Conservation (phyloP, 2,113 vertebrate genomes). For the Pontoporia blainvillei region DNA sequence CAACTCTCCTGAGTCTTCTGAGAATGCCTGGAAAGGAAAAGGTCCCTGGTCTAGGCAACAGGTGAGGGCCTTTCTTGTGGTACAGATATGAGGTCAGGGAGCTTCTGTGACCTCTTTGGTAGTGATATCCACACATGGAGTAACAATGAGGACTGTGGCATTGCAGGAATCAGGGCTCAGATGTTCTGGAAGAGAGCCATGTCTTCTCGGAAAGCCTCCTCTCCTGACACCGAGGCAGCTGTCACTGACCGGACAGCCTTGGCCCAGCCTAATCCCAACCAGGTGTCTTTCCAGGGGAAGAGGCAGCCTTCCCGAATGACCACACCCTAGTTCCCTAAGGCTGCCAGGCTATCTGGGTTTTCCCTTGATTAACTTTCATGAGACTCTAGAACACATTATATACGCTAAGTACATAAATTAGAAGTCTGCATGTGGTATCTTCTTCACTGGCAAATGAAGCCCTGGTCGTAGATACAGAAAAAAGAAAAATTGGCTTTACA, state of each 20-base stretch:
- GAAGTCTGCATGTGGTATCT: not conserved
- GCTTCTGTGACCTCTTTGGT: not conserved
- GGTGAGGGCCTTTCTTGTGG: not conserved
- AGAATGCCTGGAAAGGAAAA: not conserved
- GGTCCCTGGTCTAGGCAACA: not conserved
- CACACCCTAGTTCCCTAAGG: not conserved
- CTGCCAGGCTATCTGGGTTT: not conserved
- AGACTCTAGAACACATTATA: not conserved
- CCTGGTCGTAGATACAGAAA: not conserved
- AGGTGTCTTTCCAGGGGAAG: not conserved
- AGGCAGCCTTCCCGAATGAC: not conserved
- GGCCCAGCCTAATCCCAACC: not conserved
- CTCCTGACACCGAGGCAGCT: not conserved
- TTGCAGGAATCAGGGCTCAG: not conserved
- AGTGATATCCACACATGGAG: not conserved
- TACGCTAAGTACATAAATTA: not conserved
- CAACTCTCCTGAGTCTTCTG: not conserved
- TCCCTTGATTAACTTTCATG: not conserved
- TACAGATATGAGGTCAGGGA: not conserved
- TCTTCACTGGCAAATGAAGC: not conserved
- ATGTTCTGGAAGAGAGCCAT: not conserved
- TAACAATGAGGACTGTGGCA: not conserved
- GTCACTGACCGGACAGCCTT: not conserved
- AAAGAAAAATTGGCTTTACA: not conserved
- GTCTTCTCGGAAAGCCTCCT: not conserved